Base-by-base conservation (phyloP, 2,113 vertebrate species). In the Centrocercus urophasianus region DNA sequence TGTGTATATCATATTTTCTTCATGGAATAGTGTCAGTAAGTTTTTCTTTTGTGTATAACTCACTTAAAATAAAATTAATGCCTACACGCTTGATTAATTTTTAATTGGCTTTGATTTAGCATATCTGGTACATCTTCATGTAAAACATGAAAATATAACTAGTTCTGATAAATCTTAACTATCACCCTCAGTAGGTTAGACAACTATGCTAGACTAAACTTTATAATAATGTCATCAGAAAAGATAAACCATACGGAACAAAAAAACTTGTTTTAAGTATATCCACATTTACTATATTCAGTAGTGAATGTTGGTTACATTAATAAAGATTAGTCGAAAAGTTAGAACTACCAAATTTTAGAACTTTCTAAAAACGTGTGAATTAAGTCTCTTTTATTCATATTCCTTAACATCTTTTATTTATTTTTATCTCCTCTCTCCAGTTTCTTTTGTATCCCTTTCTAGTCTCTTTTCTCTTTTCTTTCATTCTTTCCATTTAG, bases 131-230 rank as follows among this genome's bases (percentile, higher is more conserved):
- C 7, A 17, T 47, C 28, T 16, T 52, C 47, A 4, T 45, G 40
- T 16, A 59, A 66, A 57, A 0, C 4, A 67, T 8, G 6, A 74
- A 93, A 81, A 75, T 0, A 2, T 0, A 2, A 43, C n/a, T 16
- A 43, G 0, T 77, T 70, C 36, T 15, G 36, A 34, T 28, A 75
- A 17, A 22, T 83, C 76, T 75, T 86, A 20, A 11, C 4, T 61
- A 13, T 69, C 11, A 28, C 27, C 10, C 17, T 63, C 19, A 27
- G 4, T 48, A 17, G 1, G 32, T 54, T 76, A 38, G 17, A n/a
- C 2, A 8, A 20, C 4, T 60, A 8, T 13, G 9, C 7, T 60
- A 18, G 11, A 57, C 6, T 52, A 63, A 86, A 2, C 5, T 57
- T 8, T 36, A 9, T 6, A 54, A 7, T 13, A 61, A 50, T 8